Percentiles rank a stretch among this genome's conserved stretches.
phyloP scores from a whole-genome alignment of 1,140 invertebrate genomes.

The Drosophila pseudoananassae region DNA sequence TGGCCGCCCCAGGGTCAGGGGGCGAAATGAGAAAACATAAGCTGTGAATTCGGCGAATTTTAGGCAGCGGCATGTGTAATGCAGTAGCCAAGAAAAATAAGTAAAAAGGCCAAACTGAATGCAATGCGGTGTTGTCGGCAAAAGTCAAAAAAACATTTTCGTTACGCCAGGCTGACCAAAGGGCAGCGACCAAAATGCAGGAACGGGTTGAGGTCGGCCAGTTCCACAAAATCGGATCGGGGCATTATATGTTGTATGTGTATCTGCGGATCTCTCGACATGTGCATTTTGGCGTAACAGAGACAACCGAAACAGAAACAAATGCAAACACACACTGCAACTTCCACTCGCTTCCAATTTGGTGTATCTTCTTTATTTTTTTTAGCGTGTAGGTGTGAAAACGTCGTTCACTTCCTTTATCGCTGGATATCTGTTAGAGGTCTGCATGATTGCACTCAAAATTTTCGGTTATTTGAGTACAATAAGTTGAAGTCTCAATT shows the following conservation, averaged over 20 bases:
- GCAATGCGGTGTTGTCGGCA: constrained; percentile 30
- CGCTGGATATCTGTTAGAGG: constrained; percentile 17
- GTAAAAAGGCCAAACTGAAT: constrained; percentile 3
- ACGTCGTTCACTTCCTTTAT: constrained; percentile 59
- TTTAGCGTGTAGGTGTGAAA: constrained; percentile 66
- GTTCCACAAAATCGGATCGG: constrained; percentile 43
- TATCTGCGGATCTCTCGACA: constrained; percentile 28
- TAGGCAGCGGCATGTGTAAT: constrained; percentile 49
- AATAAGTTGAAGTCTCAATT: no score
- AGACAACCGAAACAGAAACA: constrained; percentile 36
- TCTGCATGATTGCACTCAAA: no score
- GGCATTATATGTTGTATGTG: constrained; percentile 14
- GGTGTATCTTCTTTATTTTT: constrained; percentile 54
- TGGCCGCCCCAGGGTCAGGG: constrained; percentile 20
- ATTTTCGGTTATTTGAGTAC: no score
- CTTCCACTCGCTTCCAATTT: constrained; percentile 39
- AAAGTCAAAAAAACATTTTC: constrained; percentile 58
- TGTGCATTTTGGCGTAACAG: constrained; percentile 50
- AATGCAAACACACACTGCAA: constrained; percentile 58
- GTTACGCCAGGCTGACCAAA: constrained; percentile 52
- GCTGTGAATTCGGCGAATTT: constrained; percentile 55
- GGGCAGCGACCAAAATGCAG: constrained; percentile 42
- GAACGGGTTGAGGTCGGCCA: constrained; percentile 31
- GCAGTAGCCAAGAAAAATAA: constrained; percentile 44
- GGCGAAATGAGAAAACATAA: constrained; percentile 22